Evolutionary conservation across 2,888 invertebrate species (phyloP), one percentile per base, ranked within the genome.

Genomic region (Plemyria rubiginata): DNA sequence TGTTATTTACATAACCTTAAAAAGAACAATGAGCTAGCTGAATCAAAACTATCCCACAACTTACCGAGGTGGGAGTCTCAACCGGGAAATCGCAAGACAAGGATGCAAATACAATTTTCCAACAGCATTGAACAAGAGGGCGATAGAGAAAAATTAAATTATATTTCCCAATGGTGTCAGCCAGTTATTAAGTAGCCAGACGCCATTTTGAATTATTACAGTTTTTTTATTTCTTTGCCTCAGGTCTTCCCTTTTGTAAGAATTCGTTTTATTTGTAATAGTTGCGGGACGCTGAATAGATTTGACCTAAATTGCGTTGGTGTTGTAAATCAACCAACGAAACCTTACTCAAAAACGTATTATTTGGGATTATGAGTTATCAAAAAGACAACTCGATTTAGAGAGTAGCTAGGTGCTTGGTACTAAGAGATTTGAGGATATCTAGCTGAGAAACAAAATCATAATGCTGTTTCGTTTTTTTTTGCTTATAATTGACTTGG

Each of bases 141-240:
- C 68, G 67, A 77, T 73, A 81, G 75, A 88, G 90, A 92, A 91
- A 92, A 92, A 93, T 93, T 93, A 92, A 93, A 93, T 93, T 92
- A 93, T 92, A 90, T 93, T 92, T 93, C 92, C 91, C 92, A 90
- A 91, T 91, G 92, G 93, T 93, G 93, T 93, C 93, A 92, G 93
- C 87, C 90, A 90, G 93, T 92, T 93, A 93, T 93, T 93, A 93
- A 93, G 92, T 92, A 90, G 90, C 92, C 90, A 88, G 90, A 87
- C 92, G 92, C 93, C 92, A 93, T 93, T 90, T 92, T 92, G 92
- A 91, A 91, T 90, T 92, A 91, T 91, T 89, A 88, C 87, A 87
- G 48, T 87, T 90, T 90, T 87, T 90, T 90, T 87, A 86, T 89
- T 86, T 86, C 82, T 81, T 85, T 85, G 82, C 85, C 81, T 80